Percentiles rank a stretch among this genome's conserved stretches.
phyloP scores from a whole-genome alignment of 64 coral and sea anemone genomes.

The Montipora cactus region DNA sequence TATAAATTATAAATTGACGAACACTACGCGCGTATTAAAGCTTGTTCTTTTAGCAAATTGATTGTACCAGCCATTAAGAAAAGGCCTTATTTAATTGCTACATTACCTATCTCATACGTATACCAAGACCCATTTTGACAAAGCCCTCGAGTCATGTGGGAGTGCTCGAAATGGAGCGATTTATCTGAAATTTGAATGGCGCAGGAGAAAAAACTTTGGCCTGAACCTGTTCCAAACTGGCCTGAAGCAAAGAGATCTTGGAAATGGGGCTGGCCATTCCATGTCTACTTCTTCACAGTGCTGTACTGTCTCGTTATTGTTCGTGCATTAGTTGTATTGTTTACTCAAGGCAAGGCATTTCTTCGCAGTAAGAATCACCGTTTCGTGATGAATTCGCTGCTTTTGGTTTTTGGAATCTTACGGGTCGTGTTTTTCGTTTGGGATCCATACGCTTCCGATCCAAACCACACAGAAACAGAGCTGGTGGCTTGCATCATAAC shows the following conservation, averaged over 20 bases:
- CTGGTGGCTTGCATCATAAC: slow-evolving; percentile 32
- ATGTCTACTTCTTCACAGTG: slow-evolving; percentile 55
- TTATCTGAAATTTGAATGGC: background rate
- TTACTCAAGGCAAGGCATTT: background rate
- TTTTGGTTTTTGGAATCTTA: slow-evolving; percentile 47
- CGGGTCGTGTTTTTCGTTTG: slow-evolving; percentile 44
- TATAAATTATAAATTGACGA: too few species aligned
- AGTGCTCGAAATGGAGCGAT: background rate
- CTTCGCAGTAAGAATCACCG: slow-evolving; percentile 48
- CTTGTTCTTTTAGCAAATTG: too few species aligned
- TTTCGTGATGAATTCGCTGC: slow-evolving; percentile 56
- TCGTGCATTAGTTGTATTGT: background rate
- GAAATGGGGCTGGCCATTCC: slow-evolving; percentile 58
- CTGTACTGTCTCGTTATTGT: slow-evolving; percentile 22
- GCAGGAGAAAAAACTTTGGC: slow-evolving; percentile 34
- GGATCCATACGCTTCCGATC: slow-evolving; percentile 51
- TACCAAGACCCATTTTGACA: too few species aligned
- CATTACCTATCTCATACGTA: too few species aligned
- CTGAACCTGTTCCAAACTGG: slow-evolving; percentile 80
- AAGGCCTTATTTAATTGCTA: too few species aligned
- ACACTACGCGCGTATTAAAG: too few species aligned
- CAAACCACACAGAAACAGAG: background rate
- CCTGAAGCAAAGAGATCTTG: slow-evolving; percentile 22
- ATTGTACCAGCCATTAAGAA: too few species aligned
- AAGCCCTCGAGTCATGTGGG: too few species aligned